Evolutionary conservation across 2,797 vertebrate species (phyloP).

Genomic region (Lithobates sylvaticus): DNA sequence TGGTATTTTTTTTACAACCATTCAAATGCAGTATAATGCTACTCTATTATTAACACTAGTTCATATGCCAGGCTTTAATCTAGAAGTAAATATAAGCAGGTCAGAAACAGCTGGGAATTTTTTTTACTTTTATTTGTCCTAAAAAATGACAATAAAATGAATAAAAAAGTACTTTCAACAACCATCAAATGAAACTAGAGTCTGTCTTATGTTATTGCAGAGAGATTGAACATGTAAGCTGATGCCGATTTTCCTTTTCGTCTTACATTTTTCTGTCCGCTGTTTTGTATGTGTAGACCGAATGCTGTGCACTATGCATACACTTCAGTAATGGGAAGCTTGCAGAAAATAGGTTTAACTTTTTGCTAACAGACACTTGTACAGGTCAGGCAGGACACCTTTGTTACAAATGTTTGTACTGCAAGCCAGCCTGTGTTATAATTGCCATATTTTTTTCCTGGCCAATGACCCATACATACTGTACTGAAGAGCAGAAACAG

Average conservation of each 20-base stretch:
- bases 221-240: not conserved
- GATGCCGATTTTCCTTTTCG: not conserved
- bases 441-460: slow-evolving; percentile 40
- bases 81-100: no score
- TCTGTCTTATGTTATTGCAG: not conserved
- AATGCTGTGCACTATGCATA: not conserved
- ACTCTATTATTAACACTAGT: no score
- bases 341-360: slow-evolving; percentile 24
- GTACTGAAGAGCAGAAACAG: slow-evolving; percentile 53
- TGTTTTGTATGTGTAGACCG: slow-evolving; percentile 1
- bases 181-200: not conserved
- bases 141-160: no score
- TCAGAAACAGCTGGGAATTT: no score
- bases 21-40: no score
- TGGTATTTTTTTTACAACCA: no score
- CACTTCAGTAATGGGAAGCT: not conserved
- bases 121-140: no score
- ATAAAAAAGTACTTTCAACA: not conserved
- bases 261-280: not conserved
- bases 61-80: no score
- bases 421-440: slow-evolving; percentile 51
- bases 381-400: slow-evolving; percentile 38
- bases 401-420: slow-evolving; percentile 50
- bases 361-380: slow-evolving; percentile 43
- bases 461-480: slow-evolving; percentile 40